Conservation (phyloP, 2,888 invertebrate genomes). For the Amphipyra berbera region DNA sequence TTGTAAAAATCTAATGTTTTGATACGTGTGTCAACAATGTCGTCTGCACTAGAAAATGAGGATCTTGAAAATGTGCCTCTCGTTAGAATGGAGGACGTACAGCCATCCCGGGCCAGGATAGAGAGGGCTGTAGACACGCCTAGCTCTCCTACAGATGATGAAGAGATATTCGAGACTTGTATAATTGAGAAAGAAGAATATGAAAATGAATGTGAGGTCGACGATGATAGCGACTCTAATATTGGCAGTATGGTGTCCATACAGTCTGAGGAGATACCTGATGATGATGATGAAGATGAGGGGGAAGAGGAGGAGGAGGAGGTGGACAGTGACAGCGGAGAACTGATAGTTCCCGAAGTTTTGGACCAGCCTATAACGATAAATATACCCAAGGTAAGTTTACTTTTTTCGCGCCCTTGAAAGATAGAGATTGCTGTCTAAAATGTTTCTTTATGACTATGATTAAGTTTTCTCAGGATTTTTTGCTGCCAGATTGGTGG, state of each 20-base stretch:
- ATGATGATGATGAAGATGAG: conserved; percentile 57
- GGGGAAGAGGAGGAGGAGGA: background rate
- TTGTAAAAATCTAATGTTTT: conserved; percentile 56
- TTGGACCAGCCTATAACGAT: conserved; percentile 36
- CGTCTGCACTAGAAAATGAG: conserved; percentile 76
- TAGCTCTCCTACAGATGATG: conserved; percentile 41
- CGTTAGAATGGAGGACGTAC: conserved; percentile 83
- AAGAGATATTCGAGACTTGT: conserved; percentile 67
- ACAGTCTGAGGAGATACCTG: conserved; percentile 71
- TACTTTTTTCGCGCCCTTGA: conserved; percentile 11
- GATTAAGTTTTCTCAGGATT: too few species aligned
- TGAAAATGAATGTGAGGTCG: conserved; percentile 69
- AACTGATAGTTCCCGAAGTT: conserved; percentile 70
- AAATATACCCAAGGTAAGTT: conserved; percentile 57
- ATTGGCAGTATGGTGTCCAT: conserved; percentile 82
- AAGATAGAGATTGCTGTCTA: too few species aligned
- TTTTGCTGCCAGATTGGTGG: too few species aligned
- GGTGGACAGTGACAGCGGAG: conserved; percentile 45
- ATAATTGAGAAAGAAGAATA: conserved; percentile 68
- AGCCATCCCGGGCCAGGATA: conserved; percentile 73
- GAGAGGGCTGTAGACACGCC: conserved; percentile 60
- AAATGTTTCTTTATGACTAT: too few species aligned
- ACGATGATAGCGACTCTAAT: conserved; percentile 77
- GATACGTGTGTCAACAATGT: conserved; percentile 67
- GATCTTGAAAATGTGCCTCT: conserved; percentile 81